Base-by-base conservation (phyloP, 1,140 invertebrate genomes). In the Cotesia vestalis region DNA sequence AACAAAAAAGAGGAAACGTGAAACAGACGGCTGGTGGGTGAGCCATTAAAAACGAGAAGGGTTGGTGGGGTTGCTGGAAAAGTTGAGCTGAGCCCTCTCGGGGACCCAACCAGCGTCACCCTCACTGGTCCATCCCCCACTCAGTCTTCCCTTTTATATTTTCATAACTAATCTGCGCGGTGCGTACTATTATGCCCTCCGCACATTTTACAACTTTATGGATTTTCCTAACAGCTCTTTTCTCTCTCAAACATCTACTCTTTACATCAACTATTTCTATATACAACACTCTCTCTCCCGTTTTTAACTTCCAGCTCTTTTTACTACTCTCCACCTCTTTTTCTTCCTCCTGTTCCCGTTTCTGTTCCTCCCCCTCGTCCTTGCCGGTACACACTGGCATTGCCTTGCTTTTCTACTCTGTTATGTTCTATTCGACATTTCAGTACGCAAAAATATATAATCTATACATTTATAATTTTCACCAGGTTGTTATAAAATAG, bases 101-200 rank as follows among this genome's bases (percentile, higher is more conserved):
- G 76, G 76, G 78, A 81, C 79, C 81, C 81, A 83, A 77, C 81
- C 77, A 77, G 61, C 72, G 69, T 64, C 69, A 73, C 73, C 70
- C 69, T 72, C 61, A 35, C 76, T 74, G 74, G 77, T 77, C 79
- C 60, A 71, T 67, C 71, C 55, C 73, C 62, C 52, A 72, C 46
- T 61, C 62, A 14, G 53, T 60, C 40, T 46, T 72, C 66, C 80
- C 81, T 81, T 84, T 84, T 83, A 84, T 83, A 84, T 83, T 84
- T 84, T 84, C 83, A 84, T 84, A 84, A 84, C 83, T 84, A 84
- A 84, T 84, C 83, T 84, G 83, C 83, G 83, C 83, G 80, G 79
- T 84, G 81, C 82, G 80, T 83, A 83, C 79, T 82, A 81, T 83
- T 84, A 82, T 81, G 81, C 81, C 80, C 79, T 83, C 83, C 81